Conservation (phyloP, 2,888 invertebrate genomes). For the Liopterus haemorrhoidalis region DNA sequence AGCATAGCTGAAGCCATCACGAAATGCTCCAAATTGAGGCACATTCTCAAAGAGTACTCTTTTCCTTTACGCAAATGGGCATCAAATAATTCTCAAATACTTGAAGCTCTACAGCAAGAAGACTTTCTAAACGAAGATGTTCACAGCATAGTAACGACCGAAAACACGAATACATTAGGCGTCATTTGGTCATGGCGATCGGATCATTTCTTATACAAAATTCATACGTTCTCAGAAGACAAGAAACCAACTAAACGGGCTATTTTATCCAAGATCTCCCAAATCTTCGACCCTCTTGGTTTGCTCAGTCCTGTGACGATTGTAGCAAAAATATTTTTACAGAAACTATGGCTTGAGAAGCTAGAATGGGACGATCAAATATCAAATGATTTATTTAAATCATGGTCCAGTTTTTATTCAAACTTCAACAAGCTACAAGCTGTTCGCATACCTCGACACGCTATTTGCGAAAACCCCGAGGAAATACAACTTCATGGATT, state of each 20-base stretch:
- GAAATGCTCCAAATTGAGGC: neutral
- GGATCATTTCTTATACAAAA: constrained; percentile 17
- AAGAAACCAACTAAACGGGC: constrained; percentile 31
- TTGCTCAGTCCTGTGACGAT: constrained; percentile 29
- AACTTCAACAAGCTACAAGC: constrained; percentile 6
- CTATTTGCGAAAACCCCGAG: neutral
- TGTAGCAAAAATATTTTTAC: constrained; percentile 29
- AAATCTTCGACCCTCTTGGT: constrained; percentile 33
- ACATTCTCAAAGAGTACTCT: constrained; percentile 4
- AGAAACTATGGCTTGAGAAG: constrained; percentile 29
- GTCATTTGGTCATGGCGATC: constrained; percentile 13
- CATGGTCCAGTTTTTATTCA: constrained; percentile 12
- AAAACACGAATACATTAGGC: constrained; percentile 14
- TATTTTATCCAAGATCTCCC: constrained; percentile 30
- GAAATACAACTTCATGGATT: constrained; percentile 30
- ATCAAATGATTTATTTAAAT: constrained; percentile 8
- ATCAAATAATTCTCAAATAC: neutral
- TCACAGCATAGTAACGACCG: constrained; percentile 7
- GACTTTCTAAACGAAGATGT: constrained; percentile 2
- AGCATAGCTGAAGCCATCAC: neutral
- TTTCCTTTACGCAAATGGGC: constrained; percentile 11
- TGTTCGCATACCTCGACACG: constrained; percentile 12
- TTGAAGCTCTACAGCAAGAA: neutral
- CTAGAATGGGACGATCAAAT: constrained; percentile 31
- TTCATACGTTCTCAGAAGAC: no score